Conservation (phyloP, 2,113 vertebrate genomes). For the Haemorhous mexicanus region DNA sequence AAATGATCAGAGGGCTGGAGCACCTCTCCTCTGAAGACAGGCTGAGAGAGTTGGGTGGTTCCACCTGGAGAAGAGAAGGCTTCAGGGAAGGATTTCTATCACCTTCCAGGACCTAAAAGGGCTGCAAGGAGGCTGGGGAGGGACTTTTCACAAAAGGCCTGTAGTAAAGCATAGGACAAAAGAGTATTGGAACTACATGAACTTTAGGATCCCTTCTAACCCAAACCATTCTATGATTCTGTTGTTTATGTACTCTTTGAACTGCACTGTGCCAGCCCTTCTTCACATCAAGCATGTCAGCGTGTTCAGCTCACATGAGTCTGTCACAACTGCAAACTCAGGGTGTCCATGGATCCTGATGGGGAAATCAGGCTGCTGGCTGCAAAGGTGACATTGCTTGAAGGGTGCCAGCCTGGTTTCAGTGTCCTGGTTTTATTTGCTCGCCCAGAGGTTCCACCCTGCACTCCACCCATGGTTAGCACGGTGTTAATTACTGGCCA, state of each 20-base stretch:
- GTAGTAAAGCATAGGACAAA: not conserved
- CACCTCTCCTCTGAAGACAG: not conserved
- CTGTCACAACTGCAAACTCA: not conserved
- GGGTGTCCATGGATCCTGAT: not conserved
- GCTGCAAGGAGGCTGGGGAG: not conserved
- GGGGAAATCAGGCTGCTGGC: not conserved
- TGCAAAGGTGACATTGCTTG: not conserved
- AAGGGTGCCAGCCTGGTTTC: slow-evolving; percentile 30
- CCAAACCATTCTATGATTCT: not conserved
- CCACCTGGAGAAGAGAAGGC: not conserved
- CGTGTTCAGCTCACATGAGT: not conserved
- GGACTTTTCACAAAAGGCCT: not conserved
- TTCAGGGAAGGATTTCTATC: not conserved
- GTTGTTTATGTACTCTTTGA: not conserved
- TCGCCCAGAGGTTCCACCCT: not conserved
- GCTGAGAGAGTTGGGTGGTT: not conserved
- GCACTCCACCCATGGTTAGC: not conserved
- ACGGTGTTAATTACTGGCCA: not conserved
- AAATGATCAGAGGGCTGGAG: not conserved
- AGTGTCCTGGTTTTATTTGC: slow-evolving; percentile 53
- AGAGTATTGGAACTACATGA: not conserved
- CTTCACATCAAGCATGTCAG: fast-evolving
- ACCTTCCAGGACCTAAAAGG: not conserved
- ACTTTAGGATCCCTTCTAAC: not conserved
- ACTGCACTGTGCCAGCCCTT: not conserved